Evolutionary conservation across 1,140 invertebrate species (phyloP).

Genomic region (Helicoverpa armigera): DNA sequence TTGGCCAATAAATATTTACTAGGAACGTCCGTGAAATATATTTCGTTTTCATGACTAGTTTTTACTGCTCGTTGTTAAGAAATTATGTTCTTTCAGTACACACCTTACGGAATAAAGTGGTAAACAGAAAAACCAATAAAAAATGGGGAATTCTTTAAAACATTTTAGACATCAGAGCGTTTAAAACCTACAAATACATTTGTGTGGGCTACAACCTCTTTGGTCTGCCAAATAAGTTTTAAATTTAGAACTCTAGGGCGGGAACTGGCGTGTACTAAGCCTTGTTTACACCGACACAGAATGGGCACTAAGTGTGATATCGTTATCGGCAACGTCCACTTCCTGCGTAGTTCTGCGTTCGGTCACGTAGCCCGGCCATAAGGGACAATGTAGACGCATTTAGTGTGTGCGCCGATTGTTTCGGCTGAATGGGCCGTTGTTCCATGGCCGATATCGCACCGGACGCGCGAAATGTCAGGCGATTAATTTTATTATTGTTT

Average conservation of each 20-base stretch:
- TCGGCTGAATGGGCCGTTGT: constrained; percentile 49
- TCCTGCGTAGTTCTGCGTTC: constrained; percentile 49
- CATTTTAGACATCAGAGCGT: not conserved
- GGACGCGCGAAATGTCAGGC: constrained; percentile 46
- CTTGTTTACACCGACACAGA: constrained; percentile 46
- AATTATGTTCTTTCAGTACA: constrained; percentile 9
- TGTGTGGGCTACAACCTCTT: not conserved
- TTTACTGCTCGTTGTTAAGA: constrained; percentile 6
- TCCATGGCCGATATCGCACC: constrained; percentile 43
- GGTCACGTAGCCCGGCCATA: constrained; percentile 54
- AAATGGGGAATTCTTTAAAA: not conserved
- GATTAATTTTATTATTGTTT: constrained; percentile 47
- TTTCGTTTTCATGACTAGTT: constrained; percentile 28
- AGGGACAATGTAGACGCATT: constrained; percentile 53
- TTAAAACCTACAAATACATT: not conserved
- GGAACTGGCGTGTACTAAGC: not conserved
- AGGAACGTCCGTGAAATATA: constrained; percentile 17
- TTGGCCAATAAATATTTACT: constrained; percentile 49
- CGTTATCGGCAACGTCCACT: constrained; percentile 54
- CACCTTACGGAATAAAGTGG: not conserved
- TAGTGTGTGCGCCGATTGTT: constrained; percentile 47
- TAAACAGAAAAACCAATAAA: not conserved
- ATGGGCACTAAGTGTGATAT: constrained; percentile 49
- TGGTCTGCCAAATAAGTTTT: constrained; percentile 13
- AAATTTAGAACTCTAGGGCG: constrained; percentile 16